Evolutionary conservation across 2,888 invertebrate genomes (phyloP), one percentile per base, ranked within the genome.

Genomic region (Morpho deidamia): DNA sequence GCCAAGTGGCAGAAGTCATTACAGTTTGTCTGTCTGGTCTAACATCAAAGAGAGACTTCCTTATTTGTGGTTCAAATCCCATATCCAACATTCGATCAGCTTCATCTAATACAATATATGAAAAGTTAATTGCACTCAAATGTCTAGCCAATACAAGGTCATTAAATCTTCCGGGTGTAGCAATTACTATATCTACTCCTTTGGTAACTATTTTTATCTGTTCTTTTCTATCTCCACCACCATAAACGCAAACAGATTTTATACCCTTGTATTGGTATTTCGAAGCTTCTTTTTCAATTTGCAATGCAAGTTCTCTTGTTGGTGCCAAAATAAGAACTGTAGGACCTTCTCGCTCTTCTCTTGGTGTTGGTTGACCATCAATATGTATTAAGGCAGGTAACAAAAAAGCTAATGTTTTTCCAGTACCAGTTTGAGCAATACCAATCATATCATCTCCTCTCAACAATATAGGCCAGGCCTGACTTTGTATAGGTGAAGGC

Each of bases 1-100:
- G 98, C 99, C 98, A 99, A 0, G 99, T 99, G 10, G 99, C 99
- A 73, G 95, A 96, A 0, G 98, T 99, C 97, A 99, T 97, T 0
- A 98, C 93, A n/a, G 97, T 97, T 77, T 99, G 98, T 51, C 97
- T 86, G 72, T 97, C 97, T 7, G 97, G 96, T 51, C 97, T 91
- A 14, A 97, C 93, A 70, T 95, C 94, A 55, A 95, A 89, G 62
- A 97, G 82, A 10, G 95, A 93, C 73, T 95, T 95, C 39, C 95
- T 92, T 61, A 99, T 99, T 91, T 94, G 96, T 3, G 95, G 95
- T 69, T 95, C 96, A 72, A 96, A 96, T 11, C 96, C 96, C 94
- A 96, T 94, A 67, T 96, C 96, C 62, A 96, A 82, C 96, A 96
- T 96, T 56, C 95, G 91, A 76, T 96, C 96, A 8, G 96, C 96